Evolutionary conservation across 1,140 invertebrate species (phyloP), one percentile per base, ranked within the genome.

Genomic region (Hestina assimilis): DNA sequence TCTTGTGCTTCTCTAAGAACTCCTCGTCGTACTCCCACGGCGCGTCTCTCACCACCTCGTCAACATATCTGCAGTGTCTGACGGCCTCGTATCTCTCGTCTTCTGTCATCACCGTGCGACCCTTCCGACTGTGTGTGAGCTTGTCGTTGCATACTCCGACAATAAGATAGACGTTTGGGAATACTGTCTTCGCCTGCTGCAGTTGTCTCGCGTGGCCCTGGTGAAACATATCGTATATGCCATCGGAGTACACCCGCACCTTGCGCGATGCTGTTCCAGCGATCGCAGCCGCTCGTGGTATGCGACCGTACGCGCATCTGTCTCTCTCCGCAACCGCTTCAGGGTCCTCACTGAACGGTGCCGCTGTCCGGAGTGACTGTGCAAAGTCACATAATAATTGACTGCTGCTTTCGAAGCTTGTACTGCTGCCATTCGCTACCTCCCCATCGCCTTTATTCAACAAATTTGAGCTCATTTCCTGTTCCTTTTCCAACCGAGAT

Each of bases 1-100:
- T 99, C 93, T 99, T 99, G 83, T 99, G 94, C 59, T 94, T 92
- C 61, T 92, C 90, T 5, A 99, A 89, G 83, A 98, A 99, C 35
- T 95, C 96, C 70, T 99, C 96, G 74, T 95, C 94, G 9, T 97
- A 87, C 65, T 95, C 93, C 98, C 98, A 99, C 0, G 99, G 99
- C 7, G 98, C 97, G 89, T 98, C 95, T 56, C 93, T 90, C 0
- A 99, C 93, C 20, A 99, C 91, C 92, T 99, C 99, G 90, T 99
- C 99, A 4, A 99, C 98, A 87, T 99, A 99, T 73, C 99, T 93
- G 90, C 99, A 99, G 91, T 99, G 99, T 59, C 97, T 90, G 1
- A 99, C 94, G 5, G 95, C 97, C 86, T 99, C 98, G 82, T 99
- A 99, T 43, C 98, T 92, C 89, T 99, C 98, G 19, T 90, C 89